Base-by-base conservation (phyloP, 2,888 invertebrate species). In the Panorpa germanica region DNA sequence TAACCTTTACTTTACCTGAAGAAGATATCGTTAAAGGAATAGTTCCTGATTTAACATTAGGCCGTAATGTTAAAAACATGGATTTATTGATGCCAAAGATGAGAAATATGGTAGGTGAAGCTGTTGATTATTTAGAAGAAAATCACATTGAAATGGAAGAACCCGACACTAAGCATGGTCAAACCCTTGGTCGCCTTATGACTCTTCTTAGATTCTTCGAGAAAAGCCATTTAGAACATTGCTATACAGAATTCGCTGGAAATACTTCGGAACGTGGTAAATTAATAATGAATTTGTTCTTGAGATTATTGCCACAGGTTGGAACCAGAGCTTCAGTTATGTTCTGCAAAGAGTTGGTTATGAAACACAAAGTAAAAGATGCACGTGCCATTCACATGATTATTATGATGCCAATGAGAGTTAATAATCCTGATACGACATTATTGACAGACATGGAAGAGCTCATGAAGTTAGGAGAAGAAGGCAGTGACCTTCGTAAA, bases 241-340 rank as follows among this genome's bases (percentile, higher is more conserved):
- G 54, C 9, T 48, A 42, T 33, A 34, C 23, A n/a, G 35, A 29
- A 18, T 24, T 43, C 8, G 21, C 32, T 11, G 37, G 35, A 13
- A 39, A 39, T 34, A 40, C 39, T 19, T 31, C 34, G 12, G 35
- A 36, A 11, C 36, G 40, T 13, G 38, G 37, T n/a, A 33, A 38
- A 23, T 13, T 35, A 16, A 29, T 35, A 7, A 15, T 35, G 26
- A 44, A 48, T 11, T 37, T 61, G 13, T 61, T 57, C 37, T 40
- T 57, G 29, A 46, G 52, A 32, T 41, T 59, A 30, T 34, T 62
- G n/a, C 57, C 61, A 2, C 45, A 54, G 34, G 48, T 58, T 13
- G 62, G 63, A 9, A 58, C 59, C 4, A 39, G 45, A 21, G 52
- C 53, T 3, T 46, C 55, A 1, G 46, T 48, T 18, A 38, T 48